Evolutionary conservation across 2,888 invertebrate species (phyloP).

Genomic region (Amiota mariae): DNA sequence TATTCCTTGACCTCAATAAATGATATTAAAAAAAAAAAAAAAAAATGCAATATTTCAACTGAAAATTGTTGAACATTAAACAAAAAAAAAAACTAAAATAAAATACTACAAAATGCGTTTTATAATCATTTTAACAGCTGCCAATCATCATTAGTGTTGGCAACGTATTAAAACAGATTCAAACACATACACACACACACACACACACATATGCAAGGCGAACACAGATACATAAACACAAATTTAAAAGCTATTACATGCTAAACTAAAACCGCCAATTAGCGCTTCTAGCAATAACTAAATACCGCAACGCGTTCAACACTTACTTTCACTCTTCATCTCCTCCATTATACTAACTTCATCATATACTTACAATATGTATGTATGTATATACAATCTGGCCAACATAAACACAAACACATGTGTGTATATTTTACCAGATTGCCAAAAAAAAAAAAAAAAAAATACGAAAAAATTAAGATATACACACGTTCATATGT

Average conservation of each 20-base stretch:
- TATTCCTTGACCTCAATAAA: background rate
- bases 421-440: too few relatives aligned
- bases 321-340: too few relatives aligned
- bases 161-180: too few relatives aligned
- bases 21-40: background rate
- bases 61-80: too few relatives aligned
- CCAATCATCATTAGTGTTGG: conserved; percentile 62
- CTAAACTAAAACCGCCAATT: conserved; percentile 66
- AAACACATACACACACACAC: too few relatives aligned
- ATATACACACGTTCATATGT: too few relatives aligned
- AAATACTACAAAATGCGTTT: conserved; percentile 33
- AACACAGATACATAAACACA: conserved; percentile 7
- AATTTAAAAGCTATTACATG: conserved; percentile 56
- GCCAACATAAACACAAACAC: too few relatives aligned
- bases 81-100: background rate
- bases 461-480: too few relatives aligned
- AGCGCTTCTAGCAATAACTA: conserved; percentile 61
- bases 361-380: too few relatives aligned
- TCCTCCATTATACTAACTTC: too few relatives aligned
- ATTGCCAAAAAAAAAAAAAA: too few relatives aligned
- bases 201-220: background rate
- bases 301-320: conserved; percentile 38
- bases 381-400: too few relatives aligned
- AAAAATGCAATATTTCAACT: background rate
- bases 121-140: conserved; percentile 66